Conservation (phyloP, 2,113 vertebrate genomes). For the Pluvianellus socialis region DNA sequence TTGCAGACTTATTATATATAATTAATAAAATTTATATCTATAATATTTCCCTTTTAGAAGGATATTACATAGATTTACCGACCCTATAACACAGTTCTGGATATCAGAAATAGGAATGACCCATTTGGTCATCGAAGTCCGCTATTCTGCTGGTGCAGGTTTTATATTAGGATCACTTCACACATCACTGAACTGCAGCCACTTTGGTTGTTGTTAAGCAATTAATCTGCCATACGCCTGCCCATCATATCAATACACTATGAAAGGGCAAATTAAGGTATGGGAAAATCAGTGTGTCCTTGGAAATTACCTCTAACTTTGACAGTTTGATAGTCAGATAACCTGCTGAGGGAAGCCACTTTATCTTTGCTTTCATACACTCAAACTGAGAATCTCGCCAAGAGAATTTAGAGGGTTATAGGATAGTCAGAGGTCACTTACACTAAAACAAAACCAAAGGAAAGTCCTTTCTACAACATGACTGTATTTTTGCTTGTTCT, state of each 20-base stretch:
- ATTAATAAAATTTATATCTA: not conserved
- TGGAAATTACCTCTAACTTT: constrained; percentile 2
- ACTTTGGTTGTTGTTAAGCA: not conserved
- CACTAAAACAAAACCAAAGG: not conserved
- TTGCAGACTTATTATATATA: not conserved
- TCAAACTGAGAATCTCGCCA: not conserved
- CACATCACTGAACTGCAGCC: not conserved
- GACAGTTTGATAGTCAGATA: not conserved
- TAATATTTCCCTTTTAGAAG: not conserved
- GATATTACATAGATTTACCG: not conserved
- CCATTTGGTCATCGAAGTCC: not conserved
- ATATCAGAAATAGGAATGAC: not conserved
- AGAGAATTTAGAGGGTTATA: not conserved
- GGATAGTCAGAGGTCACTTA: not conserved
- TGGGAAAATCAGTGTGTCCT: not conserved
- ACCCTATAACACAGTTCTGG: not conserved
- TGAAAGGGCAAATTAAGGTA: not conserved
- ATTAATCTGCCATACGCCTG: not conserved
- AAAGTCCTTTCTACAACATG: not conserved
- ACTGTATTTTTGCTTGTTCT: not conserved
- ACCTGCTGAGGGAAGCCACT: not conserved
- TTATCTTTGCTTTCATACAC: not conserved
- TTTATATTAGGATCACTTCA: not conserved
- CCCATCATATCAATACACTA: not conserved
- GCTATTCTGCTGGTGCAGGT: not conserved